A percentile compares a stretch with the other conserved stretches of the same genome.
Evolutionary conservation across 64 coral and sea anemone species (phyloP).

Genomic region (Dendrophyllia cribrosa): DNA sequence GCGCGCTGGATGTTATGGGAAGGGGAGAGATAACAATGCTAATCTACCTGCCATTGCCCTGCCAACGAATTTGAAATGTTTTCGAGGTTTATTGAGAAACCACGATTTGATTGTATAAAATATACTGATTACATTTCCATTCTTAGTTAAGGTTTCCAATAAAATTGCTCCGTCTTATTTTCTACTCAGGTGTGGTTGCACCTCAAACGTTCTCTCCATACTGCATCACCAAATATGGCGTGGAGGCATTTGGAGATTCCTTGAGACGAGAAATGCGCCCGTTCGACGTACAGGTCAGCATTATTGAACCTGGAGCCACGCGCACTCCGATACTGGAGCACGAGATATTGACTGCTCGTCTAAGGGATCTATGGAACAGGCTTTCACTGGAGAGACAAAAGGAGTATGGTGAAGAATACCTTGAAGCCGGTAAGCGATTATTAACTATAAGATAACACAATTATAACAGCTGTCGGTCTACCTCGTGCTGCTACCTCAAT

Average conservation of each 20-base stretch:
- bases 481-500: no score
- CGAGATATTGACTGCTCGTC: neutral
- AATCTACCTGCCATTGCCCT: no score
- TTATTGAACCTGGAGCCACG: constrained; percentile 49
- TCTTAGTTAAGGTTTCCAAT: no score
- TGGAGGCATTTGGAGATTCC: constrained; percentile 72
- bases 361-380: constrained; percentile 30
- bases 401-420: constrained; percentile 28
- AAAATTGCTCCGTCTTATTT: neutral
- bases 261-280: constrained; percentile 58
- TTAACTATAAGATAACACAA: no score
- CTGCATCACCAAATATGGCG: constrained; percentile 66
- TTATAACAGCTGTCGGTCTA: neutral
- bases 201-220: constrained; percentile 39
- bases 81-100: no score
- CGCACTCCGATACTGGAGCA: constrained; percentile 14
- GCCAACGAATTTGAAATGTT: no score
- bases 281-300: constrained; percentile 39
- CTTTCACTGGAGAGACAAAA: constrained; percentile 3
- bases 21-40: no score
- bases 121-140: no score
- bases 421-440: constrained; percentile 19
- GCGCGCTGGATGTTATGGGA: no score
- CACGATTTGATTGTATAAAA: no score
- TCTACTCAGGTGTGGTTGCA: constrained; percentile 18